These are phyloP conservation scores for Corvus cornix DNA, from an alignment of 2,113 vertebrate species.

Conservation along the genomic window DNA sequence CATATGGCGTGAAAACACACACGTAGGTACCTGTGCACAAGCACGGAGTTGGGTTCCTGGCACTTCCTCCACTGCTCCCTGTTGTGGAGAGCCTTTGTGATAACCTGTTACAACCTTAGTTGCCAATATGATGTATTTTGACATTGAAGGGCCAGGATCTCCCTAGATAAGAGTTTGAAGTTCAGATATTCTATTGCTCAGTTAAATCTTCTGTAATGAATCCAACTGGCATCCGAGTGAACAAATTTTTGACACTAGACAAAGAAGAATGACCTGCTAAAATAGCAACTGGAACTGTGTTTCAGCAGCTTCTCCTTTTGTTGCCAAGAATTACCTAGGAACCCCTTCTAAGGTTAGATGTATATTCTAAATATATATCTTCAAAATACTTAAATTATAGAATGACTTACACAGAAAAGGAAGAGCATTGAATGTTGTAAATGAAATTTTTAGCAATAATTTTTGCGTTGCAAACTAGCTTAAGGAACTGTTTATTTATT, in stretches of 20 bases:
- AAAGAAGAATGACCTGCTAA: not conserved
- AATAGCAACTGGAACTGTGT: not conserved
- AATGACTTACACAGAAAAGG: not conserved
- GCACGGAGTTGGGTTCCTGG: fast-evolving
- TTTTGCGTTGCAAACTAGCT: not conserved
- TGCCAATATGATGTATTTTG: not conserved
- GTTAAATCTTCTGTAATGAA: slow-evolving; percentile 26
- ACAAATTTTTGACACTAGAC: not conserved
- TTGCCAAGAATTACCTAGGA: not conserved
- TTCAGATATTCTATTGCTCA: not conserved
- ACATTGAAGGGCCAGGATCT: not conserved
- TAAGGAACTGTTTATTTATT: slow-evolving; percentile 30
- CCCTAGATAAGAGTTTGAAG: not conserved
- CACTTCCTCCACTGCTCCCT: not conserved
- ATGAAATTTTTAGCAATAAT: not conserved
- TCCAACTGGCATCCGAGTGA: not conserved
- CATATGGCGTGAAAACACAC: not conserved
- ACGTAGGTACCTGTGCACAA: not conserved
- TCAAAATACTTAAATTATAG: slow-evolving; percentile 4
- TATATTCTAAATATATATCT: not conserved
- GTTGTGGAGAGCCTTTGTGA: not conserved
- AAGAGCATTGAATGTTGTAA: not conserved
- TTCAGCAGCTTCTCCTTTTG: not conserved
- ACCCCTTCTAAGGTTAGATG: not conserved
- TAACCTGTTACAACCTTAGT: not conserved